Evolutionary conservation across 2,113 vertebrate species (phyloP).

Genomic region (Brienomyrus longianalis): DNA sequence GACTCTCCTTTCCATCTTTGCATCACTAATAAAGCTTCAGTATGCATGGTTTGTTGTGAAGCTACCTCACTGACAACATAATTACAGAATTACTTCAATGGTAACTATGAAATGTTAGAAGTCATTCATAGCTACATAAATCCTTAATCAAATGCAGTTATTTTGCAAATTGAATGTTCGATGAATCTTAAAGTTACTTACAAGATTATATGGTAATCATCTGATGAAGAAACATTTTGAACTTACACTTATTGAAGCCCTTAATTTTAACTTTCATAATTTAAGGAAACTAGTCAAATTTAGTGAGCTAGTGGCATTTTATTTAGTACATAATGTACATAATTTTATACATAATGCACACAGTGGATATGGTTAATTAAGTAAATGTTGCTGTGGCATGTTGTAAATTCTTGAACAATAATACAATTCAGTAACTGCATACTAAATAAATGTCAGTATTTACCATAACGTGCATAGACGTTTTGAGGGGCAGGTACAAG

Average conservation of each 20-base stretch:
- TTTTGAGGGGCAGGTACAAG: neutral
- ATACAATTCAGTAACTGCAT: neutral
- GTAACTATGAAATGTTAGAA: neutral
- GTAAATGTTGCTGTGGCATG: neutral
- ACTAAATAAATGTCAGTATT: neutral
- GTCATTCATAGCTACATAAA: neutral
- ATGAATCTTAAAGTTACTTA: neutral
- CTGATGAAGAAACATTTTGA: neutral
- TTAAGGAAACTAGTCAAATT: neutral
- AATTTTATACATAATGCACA: neutral
- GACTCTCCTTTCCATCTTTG: neutral
- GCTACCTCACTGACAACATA: neutral
- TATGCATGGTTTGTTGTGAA: neutral
- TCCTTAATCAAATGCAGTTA: neutral
- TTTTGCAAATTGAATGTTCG: neutral
- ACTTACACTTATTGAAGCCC: neutral
- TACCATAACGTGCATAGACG: neutral
- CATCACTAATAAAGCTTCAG: neutral
- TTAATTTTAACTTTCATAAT: neutral
- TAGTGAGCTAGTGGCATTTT: neutral
- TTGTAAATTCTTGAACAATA: neutral
- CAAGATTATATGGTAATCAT: neutral
- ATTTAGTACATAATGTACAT: neutral
- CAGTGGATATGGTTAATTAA: neutral
- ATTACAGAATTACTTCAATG: neutral